phyloP scores from a whole-genome alignment of 2,113 vertebrate species.

The Nycticebus coucang region DNA sequence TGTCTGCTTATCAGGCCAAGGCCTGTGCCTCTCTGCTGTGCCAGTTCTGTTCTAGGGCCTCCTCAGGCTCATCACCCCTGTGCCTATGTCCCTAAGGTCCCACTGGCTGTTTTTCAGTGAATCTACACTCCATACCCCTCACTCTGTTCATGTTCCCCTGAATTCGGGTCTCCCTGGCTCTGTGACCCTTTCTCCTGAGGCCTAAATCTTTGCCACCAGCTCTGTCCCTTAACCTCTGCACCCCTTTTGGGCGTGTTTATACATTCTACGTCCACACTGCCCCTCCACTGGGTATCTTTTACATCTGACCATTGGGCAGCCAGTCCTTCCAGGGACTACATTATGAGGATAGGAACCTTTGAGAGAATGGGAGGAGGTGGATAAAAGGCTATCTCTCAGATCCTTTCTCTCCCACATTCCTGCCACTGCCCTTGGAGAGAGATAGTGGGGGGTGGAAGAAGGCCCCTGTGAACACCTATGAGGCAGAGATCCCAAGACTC shows the following conservation, averaged over 20 bases:
- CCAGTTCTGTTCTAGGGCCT: neutral
- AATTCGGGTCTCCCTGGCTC: neutral
- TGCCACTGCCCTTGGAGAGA: neutral
- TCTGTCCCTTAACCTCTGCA: neutral
- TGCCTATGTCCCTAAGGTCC: conserved; percentile 5
- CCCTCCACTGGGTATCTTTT: neutral
- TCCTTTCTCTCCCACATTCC: neutral
- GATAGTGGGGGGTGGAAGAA: neutral
- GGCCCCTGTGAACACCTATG: neutral
- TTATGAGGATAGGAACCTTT: neutral
- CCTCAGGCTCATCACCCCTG: neutral
- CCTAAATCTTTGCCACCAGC: neutral
- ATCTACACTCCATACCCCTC: neutral
- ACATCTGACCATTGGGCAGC: neutral
- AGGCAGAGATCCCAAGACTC: neutral
- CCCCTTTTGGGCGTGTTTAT: neutral
- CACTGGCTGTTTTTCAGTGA: neutral
- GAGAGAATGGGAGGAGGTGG: neutral
- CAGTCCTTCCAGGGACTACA: neutral
- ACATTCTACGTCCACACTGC: neutral
- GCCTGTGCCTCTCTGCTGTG: neutral
- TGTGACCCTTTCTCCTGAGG: neutral
- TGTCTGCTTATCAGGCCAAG: neutral
- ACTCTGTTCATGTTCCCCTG: neutral
- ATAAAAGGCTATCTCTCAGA: neutral